Evolutionary conservation across 2,888 invertebrate genomes (phyloP).

Genomic region (Microplitis manilae): DNA sequence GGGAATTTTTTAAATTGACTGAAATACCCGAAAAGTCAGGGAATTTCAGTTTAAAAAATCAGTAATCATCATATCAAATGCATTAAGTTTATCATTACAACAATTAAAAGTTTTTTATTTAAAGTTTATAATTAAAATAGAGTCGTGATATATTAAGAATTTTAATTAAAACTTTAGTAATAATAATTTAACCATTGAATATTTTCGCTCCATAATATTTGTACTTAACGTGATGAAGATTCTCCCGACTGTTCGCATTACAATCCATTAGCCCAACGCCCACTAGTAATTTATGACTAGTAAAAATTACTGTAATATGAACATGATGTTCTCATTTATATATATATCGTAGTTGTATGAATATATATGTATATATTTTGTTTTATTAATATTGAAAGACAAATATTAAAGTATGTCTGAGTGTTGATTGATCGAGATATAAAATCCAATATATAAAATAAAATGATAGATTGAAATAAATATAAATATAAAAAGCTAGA

Average conservation of each 20-base stretch:
- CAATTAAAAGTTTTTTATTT: no score
- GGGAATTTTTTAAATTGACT: no score
- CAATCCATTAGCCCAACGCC: conserved; percentile 61
- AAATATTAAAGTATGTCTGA: no score
- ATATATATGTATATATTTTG: no score
- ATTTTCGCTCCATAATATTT: conserved; percentile 15
- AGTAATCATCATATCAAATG: no score
- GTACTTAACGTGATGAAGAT: conserved; percentile 37
- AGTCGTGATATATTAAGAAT: background rate
- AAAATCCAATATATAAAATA: background rate
- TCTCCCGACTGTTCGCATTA: conserved; percentile 56
- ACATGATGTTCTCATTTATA: conserved; percentile 35
- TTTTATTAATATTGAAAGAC: no score
- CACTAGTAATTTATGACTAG: conserved; percentile 60
- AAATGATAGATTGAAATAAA: background rate
- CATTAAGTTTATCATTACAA: no score
- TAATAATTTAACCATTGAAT: background rate
- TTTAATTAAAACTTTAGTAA: background rate
- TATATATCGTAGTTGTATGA: background rate
- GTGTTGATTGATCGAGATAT: no score
- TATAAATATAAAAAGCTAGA: background rate
- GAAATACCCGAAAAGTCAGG: no score
- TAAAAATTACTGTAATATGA: conserved; percentile 49
- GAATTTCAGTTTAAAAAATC: no score
- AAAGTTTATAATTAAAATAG: conserved; percentile 25